These are phyloP conservation scores for Colostygia pectinataria DNA, from an alignment of 2,888 invertebrate genomes.

Conservation along the genomic window DNA sequence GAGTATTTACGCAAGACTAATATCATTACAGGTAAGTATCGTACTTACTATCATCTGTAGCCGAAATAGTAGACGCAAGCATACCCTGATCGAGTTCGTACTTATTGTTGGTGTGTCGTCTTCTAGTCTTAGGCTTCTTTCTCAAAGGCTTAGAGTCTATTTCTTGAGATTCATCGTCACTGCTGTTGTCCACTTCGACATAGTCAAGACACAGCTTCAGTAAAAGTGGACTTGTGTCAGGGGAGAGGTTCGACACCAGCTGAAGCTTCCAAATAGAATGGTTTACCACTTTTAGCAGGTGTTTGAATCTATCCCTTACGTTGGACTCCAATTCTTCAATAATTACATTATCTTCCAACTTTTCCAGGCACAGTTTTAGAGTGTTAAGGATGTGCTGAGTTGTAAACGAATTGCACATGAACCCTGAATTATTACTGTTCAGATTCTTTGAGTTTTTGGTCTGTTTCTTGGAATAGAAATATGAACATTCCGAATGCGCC, in stretches of 20 bases:
- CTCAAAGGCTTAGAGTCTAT: constrained; percentile 56
- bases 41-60: constrained; percentile 43
- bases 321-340: constrained; percentile 52
- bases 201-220: constrained; percentile 73
- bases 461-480: constrained; percentile 75
- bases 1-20: not conserved
- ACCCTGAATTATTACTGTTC: constrained; percentile 66
- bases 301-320: constrained; percentile 54
- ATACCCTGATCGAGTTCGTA: constrained; percentile 65
- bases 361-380: constrained; percentile 80
- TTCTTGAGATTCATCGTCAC: constrained; percentile 73
- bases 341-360: constrained; percentile 62
- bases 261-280: constrained; percentile 90
- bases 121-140: constrained; percentile 66
- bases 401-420: constrained; percentile 83
- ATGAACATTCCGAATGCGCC: constrained; percentile 75
- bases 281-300: constrained; percentile 77
- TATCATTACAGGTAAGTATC: not conserved
- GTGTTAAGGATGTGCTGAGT: constrained; percentile 83
- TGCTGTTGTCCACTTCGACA: constrained; percentile 73
- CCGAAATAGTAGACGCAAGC: constrained; percentile 66
- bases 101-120: constrained; percentile 62
- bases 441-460: constrained; percentile 49
- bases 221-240: constrained; percentile 68
- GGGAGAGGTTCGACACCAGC: constrained; percentile 83